These are phyloP conservation scores for Pseudorasbora parva DNA, from an alignment of 2,113 vertebrate species.

Conservation along the genomic window DNA sequence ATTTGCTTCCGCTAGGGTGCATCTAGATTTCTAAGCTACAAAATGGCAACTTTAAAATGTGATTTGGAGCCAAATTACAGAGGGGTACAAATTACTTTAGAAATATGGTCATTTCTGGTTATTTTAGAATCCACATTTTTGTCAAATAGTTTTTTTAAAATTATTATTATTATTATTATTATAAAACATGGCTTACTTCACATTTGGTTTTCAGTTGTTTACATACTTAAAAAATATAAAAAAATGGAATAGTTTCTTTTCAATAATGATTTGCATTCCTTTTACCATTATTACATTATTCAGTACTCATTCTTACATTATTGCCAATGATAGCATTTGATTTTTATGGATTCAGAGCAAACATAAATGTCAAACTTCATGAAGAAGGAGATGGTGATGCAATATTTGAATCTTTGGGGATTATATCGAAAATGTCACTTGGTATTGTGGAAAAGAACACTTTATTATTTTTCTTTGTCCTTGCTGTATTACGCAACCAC, in stretches of 20 bases:
- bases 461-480: background rate
- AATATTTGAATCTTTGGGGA: constrained; percentile 15
- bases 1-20: too few relatives aligned
- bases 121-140: too few relatives aligned
- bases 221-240: too few relatives aligned
- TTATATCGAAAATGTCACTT: constrained; percentile 49
- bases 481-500: background rate
- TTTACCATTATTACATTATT: background rate
- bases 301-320: background rate
- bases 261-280: background rate
- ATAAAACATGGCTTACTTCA: too few relatives aligned
- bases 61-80: too few relatives aligned
- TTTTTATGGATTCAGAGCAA: constrained; percentile 5
- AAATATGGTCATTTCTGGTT: too few relatives aligned
- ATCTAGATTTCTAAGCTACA: too few relatives aligned
- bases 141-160: too few relatives aligned
- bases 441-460: constrained; percentile 2
- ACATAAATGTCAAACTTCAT: constrained; percentile 46
- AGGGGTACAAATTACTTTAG: too few relatives aligned
- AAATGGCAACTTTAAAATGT: too few relatives aligned
- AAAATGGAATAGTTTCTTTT: background rate
- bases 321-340: constrained; percentile 4
- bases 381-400: constrained; percentile 6
- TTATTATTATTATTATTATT: too few relatives aligned
- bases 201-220: too few relatives aligned